Evolutionary conservation across 2,113 vertebrate species (phyloP).

Genomic region (Dasyornis broadbenti): DNA sequence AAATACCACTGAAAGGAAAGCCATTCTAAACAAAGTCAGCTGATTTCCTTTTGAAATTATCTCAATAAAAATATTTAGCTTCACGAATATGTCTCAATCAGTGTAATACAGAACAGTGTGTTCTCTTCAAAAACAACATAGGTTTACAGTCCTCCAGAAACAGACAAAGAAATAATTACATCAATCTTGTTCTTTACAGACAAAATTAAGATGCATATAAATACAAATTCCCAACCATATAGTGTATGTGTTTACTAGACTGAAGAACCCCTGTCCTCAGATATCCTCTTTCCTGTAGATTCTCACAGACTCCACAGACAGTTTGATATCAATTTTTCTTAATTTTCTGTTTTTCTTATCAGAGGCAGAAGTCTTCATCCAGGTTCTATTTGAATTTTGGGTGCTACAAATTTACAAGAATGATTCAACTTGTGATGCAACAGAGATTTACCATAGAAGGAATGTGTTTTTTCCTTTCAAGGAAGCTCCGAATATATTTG

Average conservation of each 20-base stretch:
- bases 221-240: not conserved
- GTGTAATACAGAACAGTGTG: not conserved
- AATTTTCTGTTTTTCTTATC: not conserved
- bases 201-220: not conserved
- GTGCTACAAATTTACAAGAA: not conserved
- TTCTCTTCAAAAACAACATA: not conserved
- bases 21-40: not conserved
- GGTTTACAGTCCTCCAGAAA: not conserved
- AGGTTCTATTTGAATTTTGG: not conserved
- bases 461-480: too few relatives aligned
- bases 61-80: not conserved
- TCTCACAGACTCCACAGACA: not conserved
- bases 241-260: not conserved
- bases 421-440: not conserved
- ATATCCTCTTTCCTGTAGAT: not conserved
- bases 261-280: not conserved
- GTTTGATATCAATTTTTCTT: not conserved
- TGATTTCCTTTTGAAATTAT: not conserved
- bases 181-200: not conserved
- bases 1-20: not conserved
- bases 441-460: not conserved
- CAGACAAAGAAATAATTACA: not conserved
- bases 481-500: too few relatives aligned
- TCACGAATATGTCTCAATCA: not conserved
- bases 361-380: not conserved